Base-by-base conservation (phyloP, 2,888 invertebrate species). In the Diarsia mendica region DNA sequence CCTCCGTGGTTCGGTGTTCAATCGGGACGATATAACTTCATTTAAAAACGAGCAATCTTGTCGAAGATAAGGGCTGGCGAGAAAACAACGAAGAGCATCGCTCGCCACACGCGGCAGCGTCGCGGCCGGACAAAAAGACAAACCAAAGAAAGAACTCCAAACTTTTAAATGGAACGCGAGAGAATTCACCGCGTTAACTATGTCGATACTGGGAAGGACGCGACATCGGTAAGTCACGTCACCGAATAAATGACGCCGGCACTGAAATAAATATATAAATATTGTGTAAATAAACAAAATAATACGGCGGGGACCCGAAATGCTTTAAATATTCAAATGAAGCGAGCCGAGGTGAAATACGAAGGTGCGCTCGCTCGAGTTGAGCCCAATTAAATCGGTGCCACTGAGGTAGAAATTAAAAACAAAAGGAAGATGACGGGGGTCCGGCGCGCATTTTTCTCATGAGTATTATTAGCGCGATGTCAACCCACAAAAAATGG, bases 341-440 rank as follows among this genome's bases (percentile, higher is more conserved):
- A 96, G 93, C 95, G 94, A 95, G 95, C 92, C 93, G 95, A 95
- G 94, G 95, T 96, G 95, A 96, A 96, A 96, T 96, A 96, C 96
- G 95, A 93, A 96, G 96, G 96, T 95, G 95, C 96, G 94, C 95
- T 93, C 94, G 95, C 91, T 93, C 95, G 96, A 95, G 94, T 93
- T 95, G 95, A 94, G 95, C 92, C 96, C 96, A 96, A 96, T 96
- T 96, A 96, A 96, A 96, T 95, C 94, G 95, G 95, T 96, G 96
- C 96, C 96, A 96, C 96, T 96, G 96, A 96, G 96, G 96, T 96
- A 96, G 96, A 96, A 96, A 96, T 96, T 96, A 96, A 96, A 96
- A 96, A 96, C 96, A 96, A 96, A 96, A 96, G 95, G 95, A 95
- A 90, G 91, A 94, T 94, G 96, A 94, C 92, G 94, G 94, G 94